Conservation (phyloP, 2,797 vertebrate species). For the Falco biarmicus region DNA sequence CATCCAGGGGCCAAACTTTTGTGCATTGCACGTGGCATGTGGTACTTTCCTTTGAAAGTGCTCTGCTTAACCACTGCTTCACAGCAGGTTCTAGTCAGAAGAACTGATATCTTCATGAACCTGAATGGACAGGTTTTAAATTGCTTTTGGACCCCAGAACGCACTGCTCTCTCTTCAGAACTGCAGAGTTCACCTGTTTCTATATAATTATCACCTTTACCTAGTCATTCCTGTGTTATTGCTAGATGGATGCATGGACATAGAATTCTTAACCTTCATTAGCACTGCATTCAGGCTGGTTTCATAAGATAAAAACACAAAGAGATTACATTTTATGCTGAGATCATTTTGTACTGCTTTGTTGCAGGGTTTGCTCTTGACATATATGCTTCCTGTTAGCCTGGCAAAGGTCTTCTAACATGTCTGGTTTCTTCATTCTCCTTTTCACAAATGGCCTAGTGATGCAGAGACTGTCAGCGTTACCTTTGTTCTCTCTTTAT, state of each 20-base stretch:
- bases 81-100: not conserved
- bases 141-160: not conserved
- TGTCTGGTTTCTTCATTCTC: slow-evolving; percentile 34
- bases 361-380: slow-evolving; percentile 26
- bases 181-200: not conserved
- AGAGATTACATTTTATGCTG: not conserved
- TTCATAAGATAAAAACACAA: not conserved
- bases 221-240: not conserved
- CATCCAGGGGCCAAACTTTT: not conserved
- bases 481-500: slow-evolving; percentile 41
- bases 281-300: not conserved
- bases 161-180: not conserved
- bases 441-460: slow-evolving; percentile 17
- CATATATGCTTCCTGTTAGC: not conserved
- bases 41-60: not conserved
- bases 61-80: not conserved
- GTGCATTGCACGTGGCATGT: fast-evolving
- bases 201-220: not conserved
- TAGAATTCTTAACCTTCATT: not conserved
- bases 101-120: not conserved
- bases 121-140: not conserved
- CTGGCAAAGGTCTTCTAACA: not conserved
- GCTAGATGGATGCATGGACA: not conserved
- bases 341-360: slow-evolving; percentile 6
- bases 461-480: not conserved